These are phyloP conservation scores for Nemapogon koenigi DNA, from an alignment of 2,888 invertebrate genomes.

Conservation along the genomic window DNA sequence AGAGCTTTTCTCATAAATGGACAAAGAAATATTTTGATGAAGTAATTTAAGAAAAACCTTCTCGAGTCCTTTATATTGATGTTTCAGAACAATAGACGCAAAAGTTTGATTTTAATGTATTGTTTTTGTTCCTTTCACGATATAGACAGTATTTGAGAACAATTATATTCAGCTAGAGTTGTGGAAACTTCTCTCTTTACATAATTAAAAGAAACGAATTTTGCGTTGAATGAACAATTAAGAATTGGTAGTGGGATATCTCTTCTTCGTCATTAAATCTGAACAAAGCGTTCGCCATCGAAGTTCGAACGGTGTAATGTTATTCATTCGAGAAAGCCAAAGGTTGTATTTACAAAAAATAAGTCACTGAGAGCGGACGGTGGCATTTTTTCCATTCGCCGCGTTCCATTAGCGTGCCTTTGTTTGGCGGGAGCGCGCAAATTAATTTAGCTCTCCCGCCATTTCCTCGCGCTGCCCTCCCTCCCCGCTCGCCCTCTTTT, in stretches of 20 bases:
- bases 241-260: conserved; percentile 34
- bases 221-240: conserved; percentile 46
- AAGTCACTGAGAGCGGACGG: conserved; percentile 63
- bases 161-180: conserved; percentile 4
- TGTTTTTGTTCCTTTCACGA: conserved; percentile 8
- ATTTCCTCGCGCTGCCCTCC: conserved; percentile 47
- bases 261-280: conserved; percentile 51
- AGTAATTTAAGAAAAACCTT: too few relatives aligned
- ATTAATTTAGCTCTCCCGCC: conserved; percentile 66
- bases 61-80: too few relatives aligned
- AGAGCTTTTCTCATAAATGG: too few relatives aligned
- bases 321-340: conserved; percentile 63
- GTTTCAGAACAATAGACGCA: too few relatives aligned
- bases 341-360: conserved; percentile 53
- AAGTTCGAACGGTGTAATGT: conserved; percentile 58
- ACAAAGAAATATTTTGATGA: too few relatives aligned
- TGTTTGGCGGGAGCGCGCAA: conserved; percentile 66
- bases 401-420: conserved; percentile 66
- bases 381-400: conserved; percentile 66
- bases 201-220: conserved; percentile 9
- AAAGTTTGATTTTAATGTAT: conserved; percentile 6
- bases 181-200: conserved; percentile 7
- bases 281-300: conserved; percentile 45
- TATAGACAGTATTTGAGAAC: conserved; percentile 7
- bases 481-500: conserved; percentile 43